Evolutionary conservation across 2,113 vertebrate species (phyloP), one percentile per base, ranked within the genome.

Genomic region (Chaetodon auriga): DNA sequence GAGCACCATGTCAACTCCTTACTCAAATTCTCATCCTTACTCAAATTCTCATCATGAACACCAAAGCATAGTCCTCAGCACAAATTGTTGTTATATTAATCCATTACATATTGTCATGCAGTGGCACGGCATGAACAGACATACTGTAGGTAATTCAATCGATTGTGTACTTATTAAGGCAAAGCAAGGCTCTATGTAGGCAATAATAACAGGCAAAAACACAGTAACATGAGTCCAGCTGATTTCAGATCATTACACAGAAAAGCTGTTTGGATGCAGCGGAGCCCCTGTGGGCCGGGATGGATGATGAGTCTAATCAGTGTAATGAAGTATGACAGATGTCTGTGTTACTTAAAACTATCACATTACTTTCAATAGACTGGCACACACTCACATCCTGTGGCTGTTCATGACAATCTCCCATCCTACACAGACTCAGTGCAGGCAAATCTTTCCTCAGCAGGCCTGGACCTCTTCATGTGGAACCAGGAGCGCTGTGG

Each of bases 301-400:
- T 35, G 45, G 38, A 60, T 65, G 35, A 53, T 51, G 63, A 46
- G 35, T 63, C 75, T 64, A 65, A 63, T 80, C 78, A 77, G 49
- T 41, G 46, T 78, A 77, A 73, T 75, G 41, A 75, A 81, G 62
- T 18, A 2, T 4, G 65, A 79, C 84, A 82, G 63, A 57, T 74
- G 58, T 68, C 63, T 74, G 64, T 71, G 69, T 90, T 68, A 82
- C 51, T 77, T 61, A 72, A 68, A 55, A 15, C 57, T 55, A 65
- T 75, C 53, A 74, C 43, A 71, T 74, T 78, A 75, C 36, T 85
- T 21, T 51, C 48, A 45, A 30, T 54, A 41, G 71, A 75, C n/a
- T 5, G n/a, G 48, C 51, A 68, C 46, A 58, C 53, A 60, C 63
- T 72, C 11, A 51, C 48, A 49, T 36, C 10, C 61, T 36, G 43